These are phyloP conservation scores for Dromaius novaehollandiae DNA, from an alignment of 2,113 vertebrate species.

Conservation along the genomic window DNA sequence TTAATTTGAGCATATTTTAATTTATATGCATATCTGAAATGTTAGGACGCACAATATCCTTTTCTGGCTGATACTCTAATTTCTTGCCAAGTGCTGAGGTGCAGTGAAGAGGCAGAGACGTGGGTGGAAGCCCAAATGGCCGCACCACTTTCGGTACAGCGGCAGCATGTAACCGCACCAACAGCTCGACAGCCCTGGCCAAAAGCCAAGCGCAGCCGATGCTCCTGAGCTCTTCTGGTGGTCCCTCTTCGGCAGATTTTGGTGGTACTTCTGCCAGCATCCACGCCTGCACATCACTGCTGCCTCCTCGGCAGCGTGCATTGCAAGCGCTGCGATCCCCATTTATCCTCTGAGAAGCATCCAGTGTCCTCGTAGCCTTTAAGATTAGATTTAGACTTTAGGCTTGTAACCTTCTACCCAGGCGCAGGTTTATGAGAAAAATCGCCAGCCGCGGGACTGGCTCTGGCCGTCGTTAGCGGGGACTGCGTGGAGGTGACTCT, in stretches of 20 bases:
- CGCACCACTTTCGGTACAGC: accelerated
- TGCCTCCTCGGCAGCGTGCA: not conserved
- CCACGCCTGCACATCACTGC: not conserved
- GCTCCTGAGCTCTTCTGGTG: not conserved
- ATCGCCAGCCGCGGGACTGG: not conserved
- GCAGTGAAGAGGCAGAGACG: not conserved
- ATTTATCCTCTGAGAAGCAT: not conserved
- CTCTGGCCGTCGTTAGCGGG: not conserved
- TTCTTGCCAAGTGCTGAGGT: not conserved
- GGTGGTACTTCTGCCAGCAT: not conserved
- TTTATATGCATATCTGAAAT: not conserved
- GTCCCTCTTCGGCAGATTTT: not conserved
- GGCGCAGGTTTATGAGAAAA: not conserved
- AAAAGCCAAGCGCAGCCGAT: no score
- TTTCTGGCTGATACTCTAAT: not conserved
- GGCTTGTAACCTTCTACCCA: not conserved
- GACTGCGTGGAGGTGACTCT: not conserved
- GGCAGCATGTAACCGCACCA: no score
- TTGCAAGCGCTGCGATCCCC: not conserved
- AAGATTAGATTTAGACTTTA: not conserved
- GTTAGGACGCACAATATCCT: accelerated
- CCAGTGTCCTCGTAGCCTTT: not conserved
- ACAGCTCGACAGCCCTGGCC: not conserved
- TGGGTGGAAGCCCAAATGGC: not conserved
- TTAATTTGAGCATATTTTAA: not conserved